A percentile compares a stretch with the other conserved stretches of the same genome.
phyloP scores from a whole-genome alignment of 2,797 vertebrate species.

The Thripadectes ignobilis region DNA sequence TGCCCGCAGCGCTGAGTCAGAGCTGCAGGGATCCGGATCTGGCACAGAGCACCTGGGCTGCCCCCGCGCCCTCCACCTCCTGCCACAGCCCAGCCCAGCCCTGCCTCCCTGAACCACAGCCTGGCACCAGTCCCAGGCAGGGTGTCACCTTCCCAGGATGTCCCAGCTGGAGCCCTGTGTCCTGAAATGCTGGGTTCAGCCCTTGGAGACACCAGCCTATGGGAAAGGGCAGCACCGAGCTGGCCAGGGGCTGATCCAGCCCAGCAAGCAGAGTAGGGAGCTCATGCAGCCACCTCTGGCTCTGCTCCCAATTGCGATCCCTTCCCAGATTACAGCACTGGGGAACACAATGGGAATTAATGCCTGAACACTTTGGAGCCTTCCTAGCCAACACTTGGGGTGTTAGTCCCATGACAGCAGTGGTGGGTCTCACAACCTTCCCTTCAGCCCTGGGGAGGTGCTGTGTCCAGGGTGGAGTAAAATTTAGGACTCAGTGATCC shows the following conservation, averaged over 20 bases:
- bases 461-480: not conserved
- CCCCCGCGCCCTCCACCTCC: not conserved
- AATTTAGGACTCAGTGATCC: not conserved
- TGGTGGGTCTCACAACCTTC: not conserved
- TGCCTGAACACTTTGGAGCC: not conserved
- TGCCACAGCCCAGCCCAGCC: not conserved
- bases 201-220: accelerated
- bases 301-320: not conserved
- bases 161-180: not conserved
- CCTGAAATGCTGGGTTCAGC: accelerated
- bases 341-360: not conserved
- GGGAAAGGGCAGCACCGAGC: not conserved
- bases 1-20: not conserved
- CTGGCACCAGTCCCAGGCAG: not conserved
- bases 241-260: not conserved
- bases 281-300: accelerated
- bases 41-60: not conserved
- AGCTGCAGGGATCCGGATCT: not conserved
- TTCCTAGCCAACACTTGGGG: accelerated
- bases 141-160: not conserved
- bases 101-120: accelerated
- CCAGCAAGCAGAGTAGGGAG: accelerated
- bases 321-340: not conserved
- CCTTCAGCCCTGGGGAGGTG: not conserved
- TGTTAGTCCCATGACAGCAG: accelerated